phyloP scores from a whole-genome alignment of 53 echinoderm and acorn worm genomes.

The Pentamera pediparva region DNA sequence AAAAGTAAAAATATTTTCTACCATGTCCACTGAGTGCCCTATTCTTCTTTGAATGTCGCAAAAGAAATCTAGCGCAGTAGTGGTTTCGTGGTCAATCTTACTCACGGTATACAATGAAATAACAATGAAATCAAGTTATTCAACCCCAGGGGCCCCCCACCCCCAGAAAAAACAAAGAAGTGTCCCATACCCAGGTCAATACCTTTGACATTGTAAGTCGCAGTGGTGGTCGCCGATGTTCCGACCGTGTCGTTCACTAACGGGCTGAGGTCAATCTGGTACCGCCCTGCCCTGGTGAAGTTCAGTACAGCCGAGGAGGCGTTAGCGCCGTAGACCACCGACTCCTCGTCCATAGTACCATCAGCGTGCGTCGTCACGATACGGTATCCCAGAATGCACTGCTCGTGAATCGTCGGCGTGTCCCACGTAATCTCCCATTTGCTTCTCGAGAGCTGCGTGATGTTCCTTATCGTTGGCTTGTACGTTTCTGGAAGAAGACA shows the following conservation, averaged over 20 bases:
- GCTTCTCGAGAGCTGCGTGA: background rate
- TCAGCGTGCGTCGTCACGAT: background rate
- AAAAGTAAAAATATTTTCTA: no score
- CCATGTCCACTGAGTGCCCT: no score
- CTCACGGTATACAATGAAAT: no score
- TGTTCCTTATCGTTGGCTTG: background rate
- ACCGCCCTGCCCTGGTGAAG: background rate
- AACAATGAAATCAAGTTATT: background rate
- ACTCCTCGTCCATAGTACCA: background rate
- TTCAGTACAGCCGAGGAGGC: background rate
- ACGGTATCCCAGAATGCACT: conserved; percentile 17
- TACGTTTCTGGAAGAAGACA: background rate
- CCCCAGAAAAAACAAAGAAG: no score
- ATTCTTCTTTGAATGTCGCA: no score
- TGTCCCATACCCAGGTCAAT: no score
- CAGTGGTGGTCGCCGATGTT: background rate
- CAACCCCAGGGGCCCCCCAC: no score
- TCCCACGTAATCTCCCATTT: conserved; percentile 8
- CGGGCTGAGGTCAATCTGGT: conserved; percentile 2
- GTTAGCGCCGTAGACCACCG: background rate
- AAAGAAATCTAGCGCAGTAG: no score
- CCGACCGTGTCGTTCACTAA: background rate
- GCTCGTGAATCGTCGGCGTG: background rate
- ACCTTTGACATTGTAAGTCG: background rate
- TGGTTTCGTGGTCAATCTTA: no score